Base-by-base conservation (phyloP, 53 echinoderm and acorn worm genomes). In the Henricia sp. region DNA sequence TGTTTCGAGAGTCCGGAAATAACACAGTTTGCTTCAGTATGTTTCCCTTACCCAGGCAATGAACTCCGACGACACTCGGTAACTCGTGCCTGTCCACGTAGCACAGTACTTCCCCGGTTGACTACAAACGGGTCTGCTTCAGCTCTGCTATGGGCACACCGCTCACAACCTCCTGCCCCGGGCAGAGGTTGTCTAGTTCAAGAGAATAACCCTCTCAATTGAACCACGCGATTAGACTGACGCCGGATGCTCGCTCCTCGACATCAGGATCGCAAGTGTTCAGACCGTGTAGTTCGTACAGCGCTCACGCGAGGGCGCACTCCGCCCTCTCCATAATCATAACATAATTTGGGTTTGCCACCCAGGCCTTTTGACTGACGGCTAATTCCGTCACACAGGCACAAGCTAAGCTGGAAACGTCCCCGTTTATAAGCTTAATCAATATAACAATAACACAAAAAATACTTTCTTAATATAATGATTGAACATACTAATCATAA, bases 401-500 rank as follows among this genome's bases (percentile, higher is more conserved):
- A 43, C 70, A 70, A 44, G 70, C 70, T 43, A 11, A 70, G 70
- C 46, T 70, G 42, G 70, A 70, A 70, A 44, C 70, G 46, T 44
- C 70, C 44, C 34, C 27, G 70, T 43, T 70, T 70, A 33, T 44
- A 70, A 70, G 70, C 70, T 70, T 70, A 70, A 44, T 2, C 20
- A 39, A 70, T 16, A 68, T 16, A 68, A 40, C 40, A n/a, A 68
- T 42, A 26, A 70, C 39, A 1, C 20, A 6, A 13, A 38, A n/a
- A n/a, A 37, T 19, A 43, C 46, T 20, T 70, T 1, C 28, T 43
- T 44, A 37, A 38, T n/a, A n/a, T 2, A 19, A 44, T 26, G 28
- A 25, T 44, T 21, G n/a, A 68, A 68, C n/a, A 41, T 17, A 68
- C 2, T 23, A n/a, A 6, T 16, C 46, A 67, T 44, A 44, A 70